Base-by-base conservation (phyloP, 2,113 vertebrate species). In the Syrmaticus mikado region DNA sequence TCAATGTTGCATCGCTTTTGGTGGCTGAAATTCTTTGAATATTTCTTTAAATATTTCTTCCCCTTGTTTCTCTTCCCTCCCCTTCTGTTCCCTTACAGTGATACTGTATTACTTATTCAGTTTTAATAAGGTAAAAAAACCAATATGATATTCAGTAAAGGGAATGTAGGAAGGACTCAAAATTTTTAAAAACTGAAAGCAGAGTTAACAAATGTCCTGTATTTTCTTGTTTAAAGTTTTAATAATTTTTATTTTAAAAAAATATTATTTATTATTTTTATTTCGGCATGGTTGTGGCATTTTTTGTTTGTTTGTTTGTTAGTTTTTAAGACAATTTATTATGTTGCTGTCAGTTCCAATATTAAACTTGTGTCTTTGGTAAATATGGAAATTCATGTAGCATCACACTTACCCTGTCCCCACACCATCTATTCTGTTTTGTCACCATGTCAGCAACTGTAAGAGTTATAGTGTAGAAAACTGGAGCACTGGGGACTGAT, bases 151-250 rank as follows among this genome's bases (percentile, higher is more conserved):
- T 36, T 87, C 25, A 70, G 16, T 32, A 65, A 74, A 84, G 25
- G 13, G 8, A 72, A 73, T 6, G 34, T 18, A 62, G 1, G 10
- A 60, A 34, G 11, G 2, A 17, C 1, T 45, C 9, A 57, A 83
- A 24, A 73, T 34, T 41, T 40, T 13, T 0, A 41, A 71, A 68
- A 48, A 66, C 19, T 5, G 8, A 78, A 86, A 11, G 11, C 2
- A 66, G 76, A 73, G 75, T 58, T 27, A 6, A 58, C 64, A 58
- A 36, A 15, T 0, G 0, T 6, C 40, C 78, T 58, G 1, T 4
- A 41, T 66, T 70, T 77, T 16, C 52, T 18, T 71, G 7, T 18
- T 67, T 10, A 2, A 7, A 86, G 81, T 88, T 73, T 19, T 67
- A 19, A 61, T 70, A 45, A 19, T 41, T 27, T 38, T 11, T 62